phyloP scores from a whole-genome alignment of 2,113 vertebrate species.

The Lichenostomus cassidix region DNA sequence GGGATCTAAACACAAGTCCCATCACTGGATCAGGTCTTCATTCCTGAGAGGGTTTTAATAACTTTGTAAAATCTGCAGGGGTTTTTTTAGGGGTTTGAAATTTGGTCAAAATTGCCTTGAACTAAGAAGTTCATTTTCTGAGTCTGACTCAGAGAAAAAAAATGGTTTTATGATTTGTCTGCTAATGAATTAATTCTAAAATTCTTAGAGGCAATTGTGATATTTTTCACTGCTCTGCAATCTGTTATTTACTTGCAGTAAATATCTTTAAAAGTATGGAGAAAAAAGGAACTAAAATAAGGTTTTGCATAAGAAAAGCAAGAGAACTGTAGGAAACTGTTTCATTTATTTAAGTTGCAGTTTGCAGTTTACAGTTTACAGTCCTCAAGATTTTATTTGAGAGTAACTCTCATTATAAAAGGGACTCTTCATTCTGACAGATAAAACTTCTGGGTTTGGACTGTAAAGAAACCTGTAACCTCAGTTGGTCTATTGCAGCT shows the following conservation, averaged over 20 bases:
- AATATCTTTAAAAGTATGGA: background rate
- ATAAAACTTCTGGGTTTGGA: background rate
- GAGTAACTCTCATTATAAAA: background rate
- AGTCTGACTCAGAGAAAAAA: background rate
- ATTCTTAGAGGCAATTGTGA: background rate
- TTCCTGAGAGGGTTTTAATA: background rate
- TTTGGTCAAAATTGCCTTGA: background rate
- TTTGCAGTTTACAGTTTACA: background rate
- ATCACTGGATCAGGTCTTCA: background rate
- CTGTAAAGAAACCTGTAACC: background rate
- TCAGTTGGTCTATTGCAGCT: fast-evolving
- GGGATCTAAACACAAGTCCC: background rate
- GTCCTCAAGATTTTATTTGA: background rate
- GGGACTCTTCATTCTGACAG: background rate
- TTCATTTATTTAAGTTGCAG: background rate
- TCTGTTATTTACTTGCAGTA: background rate
- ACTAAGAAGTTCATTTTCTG: background rate
- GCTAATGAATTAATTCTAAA: background rate
- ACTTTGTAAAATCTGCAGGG: background rate
- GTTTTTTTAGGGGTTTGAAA: background rate
- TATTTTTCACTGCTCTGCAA: background rate
- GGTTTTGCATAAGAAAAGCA: background rate
- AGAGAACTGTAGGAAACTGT: background rate
- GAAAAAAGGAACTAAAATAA: background rate
- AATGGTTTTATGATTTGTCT: background rate